Base-by-base conservation (phyloP, 2,113 vertebrate genomes). In the Ammodytes dubius region DNA sequence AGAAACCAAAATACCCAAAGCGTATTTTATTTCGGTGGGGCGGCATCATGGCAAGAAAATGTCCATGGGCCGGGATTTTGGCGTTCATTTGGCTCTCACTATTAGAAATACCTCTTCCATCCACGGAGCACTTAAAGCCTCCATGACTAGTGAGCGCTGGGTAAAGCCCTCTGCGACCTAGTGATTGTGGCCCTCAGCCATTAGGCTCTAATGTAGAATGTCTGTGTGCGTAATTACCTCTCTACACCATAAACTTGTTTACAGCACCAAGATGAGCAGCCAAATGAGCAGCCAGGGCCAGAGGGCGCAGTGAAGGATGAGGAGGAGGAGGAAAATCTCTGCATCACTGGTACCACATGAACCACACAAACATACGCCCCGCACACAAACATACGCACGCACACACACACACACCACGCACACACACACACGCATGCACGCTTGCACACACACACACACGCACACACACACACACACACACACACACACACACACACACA, bases 201-300 rank as follows among this genome's bases (percentile, higher is more conserved):
- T 93, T 93, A 92, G 71, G 78, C 84, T 27, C 89, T 92, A 89
- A 91, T 91, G 88, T 67, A 80, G 80, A 92, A 88, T 89, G 91
- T 85, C 77, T 85, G 88, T 85, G 88, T 49, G 61, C 70, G 60
- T 94, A 94, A 94, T 95, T 92, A 94, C 81, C 79, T 85, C 87
- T 83, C 74, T 59, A 67, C 83, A 85, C 83, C 46, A 71, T 91
- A 87, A 90, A 91, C 72, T 60, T 90, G 90, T 94, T 94, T 94
- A 94, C 92, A 88, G 89, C 90, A 52, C 73, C 63, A 64, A 86
- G 82, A 90, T 86, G 91, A 86, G 86, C 84, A 61, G 65, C 59
- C 39, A 87, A 89, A 91, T 56, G 80, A 86, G 83, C 84, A 74
- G 54, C 78, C 4, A 10, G 69, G 82, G 81, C 80, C 72, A 65